These are phyloP conservation scores for Belgica antarctica DNA, from an alignment of 2,888 invertebrate species.

Conservation along the genomic window DNA sequence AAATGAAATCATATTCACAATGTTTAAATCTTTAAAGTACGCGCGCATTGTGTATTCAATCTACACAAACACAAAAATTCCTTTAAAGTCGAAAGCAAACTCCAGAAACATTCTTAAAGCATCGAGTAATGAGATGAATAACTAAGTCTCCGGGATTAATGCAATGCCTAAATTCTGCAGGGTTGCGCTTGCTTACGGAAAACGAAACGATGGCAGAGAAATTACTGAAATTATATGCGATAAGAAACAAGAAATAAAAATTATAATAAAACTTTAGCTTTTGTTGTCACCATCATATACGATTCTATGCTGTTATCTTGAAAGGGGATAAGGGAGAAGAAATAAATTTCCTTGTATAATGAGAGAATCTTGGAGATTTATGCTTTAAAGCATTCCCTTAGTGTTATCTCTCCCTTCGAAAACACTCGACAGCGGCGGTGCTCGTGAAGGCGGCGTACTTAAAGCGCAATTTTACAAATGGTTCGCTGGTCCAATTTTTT, in stretches of 20 bases:
- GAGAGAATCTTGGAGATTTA: neutral
- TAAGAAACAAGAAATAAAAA: slow-evolving; percentile 28
- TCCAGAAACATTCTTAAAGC: too few relatives aligned
- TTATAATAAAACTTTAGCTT: slow-evolving; percentile 33
- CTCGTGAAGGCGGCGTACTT: neutral
- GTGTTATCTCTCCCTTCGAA: slow-evolving; percentile 7
- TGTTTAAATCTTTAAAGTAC: too few relatives aligned
- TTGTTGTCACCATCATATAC: slow-evolving; percentile 34
- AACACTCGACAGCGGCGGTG: too few relatives aligned
- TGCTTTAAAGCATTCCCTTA: neutral
- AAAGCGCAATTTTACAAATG: neutral
- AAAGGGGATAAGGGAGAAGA: neutral
- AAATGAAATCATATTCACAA: too few relatives aligned
- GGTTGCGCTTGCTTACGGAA: neutral
- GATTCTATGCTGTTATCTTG: neutral
- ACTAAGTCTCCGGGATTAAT: too few relatives aligned
- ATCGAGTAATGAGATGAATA: too few relatives aligned
- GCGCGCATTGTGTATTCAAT: too few relatives aligned
- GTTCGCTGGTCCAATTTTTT: slow-evolving; percentile 17
- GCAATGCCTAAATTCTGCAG: too few relatives aligned
- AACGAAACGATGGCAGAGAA: neutral
- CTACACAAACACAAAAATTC: too few relatives aligned
- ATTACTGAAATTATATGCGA: slow-evolving; percentile 36
- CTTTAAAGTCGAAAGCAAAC: too few relatives aligned
- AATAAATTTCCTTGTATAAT: slow-evolving; percentile 1